A percentile compares a stretch with the other conserved stretches of the same genome.
phyloP scores from a whole-genome alignment of 2,113 vertebrate genomes.

The Solenodon paradoxus region DNA sequence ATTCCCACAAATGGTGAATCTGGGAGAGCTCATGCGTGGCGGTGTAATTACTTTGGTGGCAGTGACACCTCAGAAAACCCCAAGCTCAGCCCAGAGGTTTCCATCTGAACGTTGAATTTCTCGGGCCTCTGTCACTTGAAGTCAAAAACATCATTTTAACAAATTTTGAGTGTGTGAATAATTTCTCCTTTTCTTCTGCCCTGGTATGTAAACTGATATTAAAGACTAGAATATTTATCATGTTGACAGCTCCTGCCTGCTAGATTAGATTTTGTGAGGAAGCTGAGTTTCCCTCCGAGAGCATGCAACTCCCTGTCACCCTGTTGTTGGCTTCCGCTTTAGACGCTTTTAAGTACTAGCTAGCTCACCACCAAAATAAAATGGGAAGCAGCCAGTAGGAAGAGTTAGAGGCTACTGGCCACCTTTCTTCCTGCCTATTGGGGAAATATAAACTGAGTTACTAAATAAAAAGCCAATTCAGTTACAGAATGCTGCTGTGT shows the following conservation, averaged over 20 bases:
- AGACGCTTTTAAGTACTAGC: conserved; percentile 18
- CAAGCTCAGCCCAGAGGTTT: neutral
- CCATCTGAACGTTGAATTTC: conserved; percentile 51
- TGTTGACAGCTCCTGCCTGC: conserved; percentile 71
- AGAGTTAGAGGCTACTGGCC: neutral
- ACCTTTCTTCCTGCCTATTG: neutral
- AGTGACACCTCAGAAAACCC: neutral
- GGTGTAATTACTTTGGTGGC: conserved; percentile 49
- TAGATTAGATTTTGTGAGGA: conserved; percentile 73
- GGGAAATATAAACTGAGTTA: conserved; percentile 25
- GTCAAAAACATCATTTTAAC: conserved; percentile 64
- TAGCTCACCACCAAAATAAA: neutral
- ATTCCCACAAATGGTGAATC: conserved; percentile 26
- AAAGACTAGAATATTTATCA: conserved; percentile 75
- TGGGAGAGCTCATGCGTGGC: conserved; percentile 44
- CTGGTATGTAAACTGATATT: conserved; percentile 70
- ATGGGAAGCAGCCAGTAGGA: neutral
- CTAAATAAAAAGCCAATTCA: conserved; percentile 20
- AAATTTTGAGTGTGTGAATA: conserved; percentile 69
- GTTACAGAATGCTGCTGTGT: neutral
- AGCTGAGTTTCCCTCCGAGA: conserved; percentile 65
- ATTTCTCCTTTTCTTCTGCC: conserved; percentile 49
- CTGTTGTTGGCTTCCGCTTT: conserved; percentile 53
- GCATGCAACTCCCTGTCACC: conserved; percentile 31
- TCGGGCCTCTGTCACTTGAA: conserved; percentile 55